Percentiles rank a stretch among this genome's conserved stretches.
Conservation (phyloP, 1,140 invertebrate genomes). For the Myzus persicae region DNA sequence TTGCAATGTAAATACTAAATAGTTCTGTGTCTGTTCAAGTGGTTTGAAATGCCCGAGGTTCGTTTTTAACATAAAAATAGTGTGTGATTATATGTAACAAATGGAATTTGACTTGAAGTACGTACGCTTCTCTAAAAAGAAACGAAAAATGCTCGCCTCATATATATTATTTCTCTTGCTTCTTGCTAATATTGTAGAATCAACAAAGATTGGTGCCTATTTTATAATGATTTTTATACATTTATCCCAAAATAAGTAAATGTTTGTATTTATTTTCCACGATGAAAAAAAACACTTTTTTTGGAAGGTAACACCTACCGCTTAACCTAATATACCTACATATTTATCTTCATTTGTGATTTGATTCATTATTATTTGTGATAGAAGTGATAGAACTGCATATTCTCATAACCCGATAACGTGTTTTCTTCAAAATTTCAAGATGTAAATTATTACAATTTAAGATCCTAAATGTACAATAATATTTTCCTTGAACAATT, state of each 20-base stretch:
- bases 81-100: not conserved
- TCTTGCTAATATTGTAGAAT: not conserved
- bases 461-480: too few relatives aligned
- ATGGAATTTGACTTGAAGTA: constrained; percentile 1
- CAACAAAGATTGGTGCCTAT: not conserved
- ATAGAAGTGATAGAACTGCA: too few relatives aligned
- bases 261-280: not conserved
- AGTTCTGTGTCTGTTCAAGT: not conserved
- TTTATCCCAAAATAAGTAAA: not conserved
- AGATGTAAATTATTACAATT: too few relatives aligned
- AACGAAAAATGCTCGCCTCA: not conserved
- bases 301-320: too few relatives aligned
- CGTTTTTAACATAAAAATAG: not conserved
- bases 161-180: not conserved
- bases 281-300: not conserved
- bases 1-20: constrained; percentile 29
- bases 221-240: not conserved
- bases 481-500: too few relatives aligned
- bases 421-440: too few relatives aligned
- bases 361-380: too few relatives aligned
- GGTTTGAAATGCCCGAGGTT: not conserved
- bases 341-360: too few relatives aligned
- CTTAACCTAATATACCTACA: too few relatives aligned
- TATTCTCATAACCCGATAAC: too few relatives aligned
- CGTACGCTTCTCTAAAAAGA: not conserved